Conservation (phyloP, 2,797 vertebrate species). For the Trachurus trachurus region DNA sequence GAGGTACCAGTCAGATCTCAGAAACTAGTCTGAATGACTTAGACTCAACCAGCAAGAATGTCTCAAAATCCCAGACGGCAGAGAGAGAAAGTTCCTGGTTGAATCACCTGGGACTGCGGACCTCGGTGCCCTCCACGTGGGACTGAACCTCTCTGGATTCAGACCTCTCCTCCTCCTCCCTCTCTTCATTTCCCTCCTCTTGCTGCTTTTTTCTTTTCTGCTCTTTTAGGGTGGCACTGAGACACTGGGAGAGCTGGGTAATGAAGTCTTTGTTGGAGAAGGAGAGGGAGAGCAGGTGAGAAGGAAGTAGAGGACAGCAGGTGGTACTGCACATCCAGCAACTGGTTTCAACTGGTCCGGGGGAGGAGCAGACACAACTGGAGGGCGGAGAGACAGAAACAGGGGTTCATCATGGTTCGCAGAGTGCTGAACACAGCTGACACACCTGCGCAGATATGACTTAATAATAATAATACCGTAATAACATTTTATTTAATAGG, state of each 20-base stretch:
- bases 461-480: no score
- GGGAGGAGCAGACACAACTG: constrained; percentile 63
- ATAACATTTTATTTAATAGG: no score
- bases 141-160: constrained; percentile 55
- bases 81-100: background rate
- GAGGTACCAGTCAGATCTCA: background rate
- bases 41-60: no score
- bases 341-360: constrained; percentile 16
- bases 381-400: constrained; percentile 6
- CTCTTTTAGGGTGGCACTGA: constrained; percentile 82
- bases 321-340: constrained; percentile 56
- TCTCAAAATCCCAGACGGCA: background rate
- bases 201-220: constrained; percentile 10
- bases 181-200: constrained; percentile 26
- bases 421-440: background rate
- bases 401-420: background rate
- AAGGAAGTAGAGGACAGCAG: constrained; percentile 59
- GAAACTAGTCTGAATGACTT: background rate
- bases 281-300: constrained; percentile 77
- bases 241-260: constrained; percentile 86
- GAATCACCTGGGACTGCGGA: constrained; percentile 62
- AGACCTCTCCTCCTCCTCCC: constrained; percentile 60
- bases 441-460: background rate
- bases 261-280: constrained; percentile 90
- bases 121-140: constrained; percentile 60